These are phyloP conservation scores for Rattus norvegicus DNA, from an alignment of 2,113 vertebrate genomes.

Conservation along the genomic window DNA sequence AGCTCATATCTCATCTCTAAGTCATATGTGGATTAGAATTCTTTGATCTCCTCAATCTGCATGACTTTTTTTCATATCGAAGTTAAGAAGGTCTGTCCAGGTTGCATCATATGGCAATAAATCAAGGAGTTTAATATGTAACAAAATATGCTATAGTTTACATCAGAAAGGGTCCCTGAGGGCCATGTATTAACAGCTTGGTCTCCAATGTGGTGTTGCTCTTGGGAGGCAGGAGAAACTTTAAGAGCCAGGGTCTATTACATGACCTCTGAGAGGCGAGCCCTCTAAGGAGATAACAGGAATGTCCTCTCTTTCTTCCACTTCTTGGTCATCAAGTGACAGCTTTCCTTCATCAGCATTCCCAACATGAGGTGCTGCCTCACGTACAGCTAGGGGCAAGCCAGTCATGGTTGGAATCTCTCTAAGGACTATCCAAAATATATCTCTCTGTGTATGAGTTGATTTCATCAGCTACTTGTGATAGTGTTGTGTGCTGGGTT, in stretches of 20 bases:
- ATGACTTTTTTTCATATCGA: not conserved
- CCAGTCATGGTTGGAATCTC: not conserved
- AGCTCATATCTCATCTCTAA: not conserved
- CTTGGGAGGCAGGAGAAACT: not conserved
- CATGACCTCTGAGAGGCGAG: too few relatives aligned
- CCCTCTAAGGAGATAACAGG: not conserved
- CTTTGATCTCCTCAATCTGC: not conserved
- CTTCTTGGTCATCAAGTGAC: not conserved
- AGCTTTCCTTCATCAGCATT: too few relatives aligned
- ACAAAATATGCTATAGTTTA: not conserved
- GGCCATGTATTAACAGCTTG: not conserved
- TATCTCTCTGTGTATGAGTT: not conserved
- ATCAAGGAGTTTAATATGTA: not conserved
- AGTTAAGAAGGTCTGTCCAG: not conserved
- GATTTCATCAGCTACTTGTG: not conserved
- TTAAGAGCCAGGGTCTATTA: not conserved
- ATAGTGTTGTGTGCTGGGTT: not conserved
- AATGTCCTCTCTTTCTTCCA: not conserved
- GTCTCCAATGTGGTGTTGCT: too few relatives aligned
- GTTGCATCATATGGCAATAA: not conserved
- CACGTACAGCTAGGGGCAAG: not conserved
- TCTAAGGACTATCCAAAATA: not conserved
- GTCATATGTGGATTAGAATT: not conserved
- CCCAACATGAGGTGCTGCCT: too few relatives aligned
- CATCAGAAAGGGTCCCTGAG: not conserved